Conservation (phyloP, 1,140 invertebrate species). For the Nixonia krombeini region DNA sequence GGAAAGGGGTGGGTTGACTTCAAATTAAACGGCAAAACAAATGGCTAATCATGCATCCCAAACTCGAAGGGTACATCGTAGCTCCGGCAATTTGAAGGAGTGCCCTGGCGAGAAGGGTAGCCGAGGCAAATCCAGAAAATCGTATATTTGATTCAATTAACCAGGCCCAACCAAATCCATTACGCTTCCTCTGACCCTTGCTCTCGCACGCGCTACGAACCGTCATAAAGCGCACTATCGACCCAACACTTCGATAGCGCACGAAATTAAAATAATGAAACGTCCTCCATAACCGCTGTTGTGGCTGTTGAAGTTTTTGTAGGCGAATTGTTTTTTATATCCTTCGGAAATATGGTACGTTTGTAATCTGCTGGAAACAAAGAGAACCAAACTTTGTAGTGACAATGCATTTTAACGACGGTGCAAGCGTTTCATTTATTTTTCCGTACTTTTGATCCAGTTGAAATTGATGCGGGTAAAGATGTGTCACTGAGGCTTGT, state of each 20-base stretch:
- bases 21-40: constrained; percentile 67
- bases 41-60: constrained; percentile 65
- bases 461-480: no score
- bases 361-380: neutral
- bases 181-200: constrained; percentile 11
- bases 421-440: no score
- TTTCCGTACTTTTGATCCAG: no score
- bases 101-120: neutral
- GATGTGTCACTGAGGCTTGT: no score
- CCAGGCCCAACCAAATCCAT: constrained; percentile 1
- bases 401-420: no score
- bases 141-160: constrained; percentile 29
- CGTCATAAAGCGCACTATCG: constrained; percentile 5
- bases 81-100: constrained; percentile 4
- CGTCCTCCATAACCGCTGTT: neutral
- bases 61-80: constrained; percentile 40
- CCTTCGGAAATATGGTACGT: neutral
- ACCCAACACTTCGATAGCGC: neutral
- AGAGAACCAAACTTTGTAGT: no score
- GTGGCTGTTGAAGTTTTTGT: neutral
- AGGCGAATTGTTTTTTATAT: neutral
- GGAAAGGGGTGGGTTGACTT: constrained; percentile 33
- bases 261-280: neutral
- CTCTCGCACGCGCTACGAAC: neutral
- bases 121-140: constrained; percentile 14